Base-by-base conservation (phyloP, 2,113 vertebrate genomes). In the Gymnocephalus cernua region DNA sequence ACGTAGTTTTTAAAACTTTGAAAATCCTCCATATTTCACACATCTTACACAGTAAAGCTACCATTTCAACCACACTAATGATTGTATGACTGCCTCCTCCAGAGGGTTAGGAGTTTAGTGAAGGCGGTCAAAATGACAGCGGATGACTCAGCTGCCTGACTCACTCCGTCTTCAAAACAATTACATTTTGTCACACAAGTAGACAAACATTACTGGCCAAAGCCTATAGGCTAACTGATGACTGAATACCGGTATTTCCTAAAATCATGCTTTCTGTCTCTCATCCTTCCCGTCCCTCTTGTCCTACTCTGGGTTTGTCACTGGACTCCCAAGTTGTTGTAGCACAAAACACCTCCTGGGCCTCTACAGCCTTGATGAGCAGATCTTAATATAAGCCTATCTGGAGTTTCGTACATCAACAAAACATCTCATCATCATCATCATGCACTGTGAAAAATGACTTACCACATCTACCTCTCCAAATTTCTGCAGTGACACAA, bases 341-440 rank as follows among this genome's bases (percentile, higher is more conserved):
- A 48, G 51, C 6, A 58, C 47, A 4, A 69, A 79, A 67, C 59
- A 58, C 15, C 51, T 61, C 64, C 51, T 45, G 41, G 77, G 57
- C 35, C 32, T 57, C 19, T 11, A 32, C 45, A 50, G 66, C 21
- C 16, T 61, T 57, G 61, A 41, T 63, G 41, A 82, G 68, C 25
- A 71, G 38, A n/a, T 82, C 59, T 72, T 78, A 80, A 83, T 67
- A 76, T 64, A 85, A 68, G 15, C 32, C 19, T 15, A 23, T 57
- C 11, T 18, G 27, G 19, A 78, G 38, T 32, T 77, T 47, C 16
- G 74, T 29, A 47, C 76, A 44, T 32, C 38, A 78, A 69, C 50
- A 72, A 38, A 53, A 63, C 62, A 66, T 61, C 3, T 63, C 2
- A 41, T 10, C 38, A 38, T n/a, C 23, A n/a, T n/a, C n/a, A n/a